A percentile compares a stretch with the other conserved stretches of the same genome.
Evolutionary conservation across 2,113 vertebrate genomes (phyloP).

Genomic region (human (Homo sapiens)): GRCh38 chr12:3486501-3487000

Average conservation of each 20-base stretch:
- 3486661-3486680: not conserved
- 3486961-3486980: not conserved
- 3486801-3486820: not conserved
- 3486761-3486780: not conserved
- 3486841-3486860: slow-evolving; percentile 17
- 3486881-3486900: slow-evolving; percentile 22
- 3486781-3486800: not conserved
- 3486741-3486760: not conserved
- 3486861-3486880: slow-evolving; percentile 17
- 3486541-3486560: not conserved
- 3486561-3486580: not conserved
- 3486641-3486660: slow-evolving; percentile 22
- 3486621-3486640: not conserved
- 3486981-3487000: not conserved
- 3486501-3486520: not conserved
- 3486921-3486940: not conserved
- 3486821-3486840: not conserved
- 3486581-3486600: not conserved
- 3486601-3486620: not conserved
- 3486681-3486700: not conserved
- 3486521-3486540: not conserved
- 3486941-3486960: not conserved
- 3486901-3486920: not conserved
- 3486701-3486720: not conserved
- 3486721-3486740: not conserved